These are phyloP conservation scores for Scolopax rusticola DNA, from an alignment of 2,797 vertebrate species.

Conservation along the genomic window DNA sequence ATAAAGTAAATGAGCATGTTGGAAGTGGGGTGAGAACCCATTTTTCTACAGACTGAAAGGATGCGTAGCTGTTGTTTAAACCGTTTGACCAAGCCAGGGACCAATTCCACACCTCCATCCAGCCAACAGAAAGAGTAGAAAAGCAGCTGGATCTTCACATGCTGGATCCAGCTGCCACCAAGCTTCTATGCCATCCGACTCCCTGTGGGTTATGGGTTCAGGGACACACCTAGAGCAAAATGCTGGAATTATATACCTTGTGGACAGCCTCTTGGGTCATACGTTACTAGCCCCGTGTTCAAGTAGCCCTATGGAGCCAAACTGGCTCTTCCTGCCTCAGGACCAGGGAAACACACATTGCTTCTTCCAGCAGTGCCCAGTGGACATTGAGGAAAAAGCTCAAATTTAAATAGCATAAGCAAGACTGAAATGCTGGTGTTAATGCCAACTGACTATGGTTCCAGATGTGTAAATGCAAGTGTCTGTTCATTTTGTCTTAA, in stretches of 20 bases:
- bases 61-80: background rate
- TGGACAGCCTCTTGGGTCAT: background rate
- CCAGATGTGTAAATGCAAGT: background rate
- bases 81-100: background rate
- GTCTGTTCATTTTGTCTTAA: background rate
- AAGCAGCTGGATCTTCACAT: background rate
- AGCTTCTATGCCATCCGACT: background rate
- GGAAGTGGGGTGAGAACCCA: background rate
- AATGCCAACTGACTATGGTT: background rate
- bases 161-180: background rate
- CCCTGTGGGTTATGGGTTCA: background rate
- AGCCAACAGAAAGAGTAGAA: background rate
- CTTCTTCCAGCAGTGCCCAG: background rate
- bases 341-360: background rate
- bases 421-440: background rate
- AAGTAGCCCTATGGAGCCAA: background rate
- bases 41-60: background rate
- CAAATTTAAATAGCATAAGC: background rate
- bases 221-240: background rate
- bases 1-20: background rate
- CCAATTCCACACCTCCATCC: background rate
- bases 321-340: background rate
- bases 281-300: background rate
- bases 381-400: background rate
- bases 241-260: background rate